A percentile compares a stretch with the other conserved stretches of the same genome.
Evolutionary conservation across 1,140 invertebrate species (phyloP).

Genomic region (Papilio aristodemus): DNA sequence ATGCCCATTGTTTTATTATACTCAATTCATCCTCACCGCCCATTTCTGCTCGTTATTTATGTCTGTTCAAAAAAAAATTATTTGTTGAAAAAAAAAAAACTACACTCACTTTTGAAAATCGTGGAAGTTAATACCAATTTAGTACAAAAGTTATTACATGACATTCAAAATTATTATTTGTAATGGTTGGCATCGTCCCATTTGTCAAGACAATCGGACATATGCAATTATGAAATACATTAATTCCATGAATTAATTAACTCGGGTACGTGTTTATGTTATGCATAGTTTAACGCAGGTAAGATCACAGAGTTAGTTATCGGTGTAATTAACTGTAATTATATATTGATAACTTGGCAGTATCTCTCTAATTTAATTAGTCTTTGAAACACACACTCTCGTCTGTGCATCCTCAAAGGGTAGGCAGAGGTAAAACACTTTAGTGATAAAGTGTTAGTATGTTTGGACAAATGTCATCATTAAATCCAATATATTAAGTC

Average conservation of each 20-base stretch:
- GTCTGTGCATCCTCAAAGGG: too few relatives aligned
- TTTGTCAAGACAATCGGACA: conserved; percentile 12
- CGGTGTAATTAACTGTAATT: neutral
- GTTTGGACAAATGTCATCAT: neutral
- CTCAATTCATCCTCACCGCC: neutral
- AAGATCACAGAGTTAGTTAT: conserved; percentile 9
- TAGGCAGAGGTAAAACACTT: neutral
- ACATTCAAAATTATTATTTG: neutral
- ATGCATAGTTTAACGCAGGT: neutral
- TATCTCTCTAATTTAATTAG: too few relatives aligned
- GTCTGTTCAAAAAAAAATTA: neutral
- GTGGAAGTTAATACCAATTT: too few relatives aligned
- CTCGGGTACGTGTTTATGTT: neutral
- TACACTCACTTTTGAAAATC: too few relatives aligned
- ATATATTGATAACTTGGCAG: neutral
- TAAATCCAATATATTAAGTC: neutral
- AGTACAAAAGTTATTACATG: neutral
- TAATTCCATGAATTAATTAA: conserved; percentile 26
- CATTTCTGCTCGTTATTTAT: neutral
- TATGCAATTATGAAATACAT: conserved; percentile 16
- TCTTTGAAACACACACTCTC: neutral
- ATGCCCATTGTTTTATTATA: conserved; percentile 30
- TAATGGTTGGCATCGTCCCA: neutral
- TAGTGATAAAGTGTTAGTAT: neutral
- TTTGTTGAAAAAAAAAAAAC: neutral